These are phyloP conservation scores for Sphyrna mokarran DNA, from an alignment of 2,113 vertebrate genomes.

Conservation along the genomic window DNA sequence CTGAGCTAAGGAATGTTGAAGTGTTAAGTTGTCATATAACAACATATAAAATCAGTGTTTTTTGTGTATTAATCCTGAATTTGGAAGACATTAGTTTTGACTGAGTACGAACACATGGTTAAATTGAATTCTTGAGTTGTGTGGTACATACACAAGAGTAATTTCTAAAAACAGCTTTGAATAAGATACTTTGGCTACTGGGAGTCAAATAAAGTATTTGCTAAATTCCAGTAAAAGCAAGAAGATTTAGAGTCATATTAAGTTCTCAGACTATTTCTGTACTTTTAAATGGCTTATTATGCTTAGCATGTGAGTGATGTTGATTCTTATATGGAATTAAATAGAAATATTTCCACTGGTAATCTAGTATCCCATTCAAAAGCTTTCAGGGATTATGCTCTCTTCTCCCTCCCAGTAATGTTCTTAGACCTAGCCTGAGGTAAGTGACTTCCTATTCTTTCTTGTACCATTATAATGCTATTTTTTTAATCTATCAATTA, in stretches of 20 bases:
- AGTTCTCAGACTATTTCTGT: background rate
- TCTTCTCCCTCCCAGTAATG: background rate
- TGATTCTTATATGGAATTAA: background rate
- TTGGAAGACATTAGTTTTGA: background rate
- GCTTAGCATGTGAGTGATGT: background rate
- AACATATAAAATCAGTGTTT: background rate
- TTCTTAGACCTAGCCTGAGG: background rate
- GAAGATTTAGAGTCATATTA: background rate
- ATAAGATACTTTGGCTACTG: background rate
- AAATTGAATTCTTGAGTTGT: background rate
- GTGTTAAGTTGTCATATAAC: background rate
- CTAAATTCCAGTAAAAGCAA: background rate
- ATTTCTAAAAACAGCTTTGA: background rate
- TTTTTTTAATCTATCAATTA: background rate
- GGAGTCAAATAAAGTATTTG: background rate
- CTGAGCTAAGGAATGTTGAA: background rate
- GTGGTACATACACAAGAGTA: background rate
- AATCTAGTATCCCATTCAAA: background rate
- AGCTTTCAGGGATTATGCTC: background rate
- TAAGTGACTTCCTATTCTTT: background rate
- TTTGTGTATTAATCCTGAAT: background rate
- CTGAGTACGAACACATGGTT: background rate
- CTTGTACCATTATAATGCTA: background rate
- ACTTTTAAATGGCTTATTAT: background rate
- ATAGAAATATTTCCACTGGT: background rate